A percentile compares a stretch with the other conserved stretches of the same genome.
These are phyloP conservation scores for Thalassophryne amazonica DNA, from an alignment of 2,797 vertebrate species.

Conservation along the genomic window DNA sequence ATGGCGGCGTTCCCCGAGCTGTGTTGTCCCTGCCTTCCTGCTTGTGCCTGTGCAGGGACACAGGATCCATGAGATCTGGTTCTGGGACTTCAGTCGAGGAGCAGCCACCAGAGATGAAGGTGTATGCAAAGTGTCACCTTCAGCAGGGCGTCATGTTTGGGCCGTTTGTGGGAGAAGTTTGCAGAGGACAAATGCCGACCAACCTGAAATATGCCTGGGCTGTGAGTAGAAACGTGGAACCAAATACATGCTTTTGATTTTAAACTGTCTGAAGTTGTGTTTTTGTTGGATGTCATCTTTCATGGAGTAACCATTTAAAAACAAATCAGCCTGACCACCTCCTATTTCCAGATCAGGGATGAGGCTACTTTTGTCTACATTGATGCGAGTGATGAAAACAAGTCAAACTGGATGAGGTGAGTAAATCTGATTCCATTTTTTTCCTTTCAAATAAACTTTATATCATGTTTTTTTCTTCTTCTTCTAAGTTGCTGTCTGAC, in stretches of 20 bases:
- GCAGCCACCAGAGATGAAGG: conserved; percentile 43
- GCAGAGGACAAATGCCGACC: conserved; percentile 45
- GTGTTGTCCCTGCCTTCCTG: conserved; percentile 74
- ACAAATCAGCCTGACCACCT: too few species aligned
- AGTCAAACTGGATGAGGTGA: conserved; percentile 71
- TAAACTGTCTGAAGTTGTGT: too few species aligned
- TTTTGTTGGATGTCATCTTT: too few species aligned
- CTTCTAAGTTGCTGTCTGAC: neutral
- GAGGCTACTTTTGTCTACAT: conserved; percentile 71
- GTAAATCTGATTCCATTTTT: neutral
- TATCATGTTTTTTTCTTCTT: neutral
- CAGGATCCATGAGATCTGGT: neutral
- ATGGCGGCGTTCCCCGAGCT: conserved; percentile 60
- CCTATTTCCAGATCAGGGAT: conserved; percentile 60
- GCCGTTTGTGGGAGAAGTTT: conserved; percentile 69
- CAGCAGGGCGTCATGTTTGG: conserved; percentile 65
- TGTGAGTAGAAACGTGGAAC: conserved; percentile 42
- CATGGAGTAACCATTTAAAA: too few species aligned
- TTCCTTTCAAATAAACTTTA: neutral
- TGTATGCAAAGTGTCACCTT: conserved; percentile 62
- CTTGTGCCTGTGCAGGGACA: conserved; percentile 49
- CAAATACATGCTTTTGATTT: too few species aligned
- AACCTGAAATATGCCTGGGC: conserved; percentile 71
- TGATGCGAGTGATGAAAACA: conserved; percentile 70
- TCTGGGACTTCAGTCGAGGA: conserved; percentile 29